Evolutionary conservation across 2,797 vertebrate species (phyloP), one percentile per base, ranked within the genome.

Genomic region (Peromyscus nudipes): DNA sequence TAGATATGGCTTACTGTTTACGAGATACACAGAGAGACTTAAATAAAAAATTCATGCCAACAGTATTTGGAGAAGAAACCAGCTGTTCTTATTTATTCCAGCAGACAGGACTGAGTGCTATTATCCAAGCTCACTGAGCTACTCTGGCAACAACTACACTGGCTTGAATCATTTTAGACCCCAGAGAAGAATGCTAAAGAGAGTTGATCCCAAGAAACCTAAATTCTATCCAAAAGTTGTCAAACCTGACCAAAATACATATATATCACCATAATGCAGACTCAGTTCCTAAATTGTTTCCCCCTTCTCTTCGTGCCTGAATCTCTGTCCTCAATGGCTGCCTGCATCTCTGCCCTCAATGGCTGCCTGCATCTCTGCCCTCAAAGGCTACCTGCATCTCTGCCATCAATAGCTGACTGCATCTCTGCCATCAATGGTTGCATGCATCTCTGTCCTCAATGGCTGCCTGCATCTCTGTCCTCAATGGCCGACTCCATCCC

Each of bases 1-100:
- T 95, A 94, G 97, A 89, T 94, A 89, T 29, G 96, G 60, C 87
- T 96, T 97, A 97, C 93, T 97, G 96, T 97, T 98, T 98, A 98
- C 98, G 94, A 97, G 97, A 94, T 89, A 86, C 84, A 82, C 57
- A 52, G 94, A 96, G 80, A 84, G 96, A 97, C 57, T 97, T 93
- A 96, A 97, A 98, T 93, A 97, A 98, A 97, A 46, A 91, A 84
- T 91, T 31, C 90, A 88, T 65, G 43, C 85, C 92, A 87, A 95
- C 80, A 89, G 83, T 89, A 90, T 96, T 97, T 97, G 76, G 94
- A 97, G 92, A 91, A 94, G 64, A 87, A 86, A 90, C 49, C 91
- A 92, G 87, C 92, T 96, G 86, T 94, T 98, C 89, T 95, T 94
- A 97, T 67, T 91, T 93, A 95, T 97, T 97, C 91, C 97, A 95